These are phyloP conservation scores for Psittacula echo DNA, from an alignment of 2,797 vertebrate genomes.

Conservation along the genomic window DNA sequence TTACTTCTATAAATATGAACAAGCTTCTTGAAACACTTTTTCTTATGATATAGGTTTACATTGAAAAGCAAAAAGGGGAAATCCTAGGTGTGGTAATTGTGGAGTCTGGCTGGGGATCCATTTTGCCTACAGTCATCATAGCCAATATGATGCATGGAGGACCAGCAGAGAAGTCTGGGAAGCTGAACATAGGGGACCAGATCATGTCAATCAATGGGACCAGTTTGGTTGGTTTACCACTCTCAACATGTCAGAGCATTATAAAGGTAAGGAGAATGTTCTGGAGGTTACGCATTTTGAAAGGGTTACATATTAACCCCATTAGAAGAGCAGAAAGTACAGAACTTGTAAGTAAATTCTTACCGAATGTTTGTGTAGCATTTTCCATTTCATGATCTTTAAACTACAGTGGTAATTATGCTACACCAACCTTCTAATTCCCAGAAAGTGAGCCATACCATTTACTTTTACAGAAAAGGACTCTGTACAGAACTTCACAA, in stretches of 20 bases:
- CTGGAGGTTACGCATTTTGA: neutral
- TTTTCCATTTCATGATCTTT: neutral
- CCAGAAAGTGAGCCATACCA: neutral
- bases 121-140: slow-evolving; percentile 96
- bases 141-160: slow-evolving; percentile 98
- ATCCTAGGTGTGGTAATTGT: slow-evolving; percentile 95
- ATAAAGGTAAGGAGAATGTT: slow-evolving; percentile 86
- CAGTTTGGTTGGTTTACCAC: slow-evolving; percentile 93
- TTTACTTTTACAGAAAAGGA: neutral
- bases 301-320: neutral
- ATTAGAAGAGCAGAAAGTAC: neutral
- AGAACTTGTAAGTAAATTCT: neutral
- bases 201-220: slow-evolving; percentile 99
- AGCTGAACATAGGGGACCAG: slow-evolving; percentile 94
- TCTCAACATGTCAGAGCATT: slow-evolving; percentile 96
- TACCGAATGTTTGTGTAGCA: neutral
- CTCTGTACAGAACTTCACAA: neutral
- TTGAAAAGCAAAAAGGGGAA: slow-evolving; percentile 96
- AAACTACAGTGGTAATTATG: neutral
- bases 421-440: neutral
- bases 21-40: neutral
- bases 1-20: neutral
- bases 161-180: slow-evolving; percentile 92
- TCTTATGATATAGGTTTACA: slow-evolving; percentile 83
- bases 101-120: slow-evolving; percentile 98